A percentile compares a stretch with the other conserved stretches of the same genome.
Conservation (phyloP, 2,888 invertebrate genomes). For the Metacarcinus magister region DNA sequence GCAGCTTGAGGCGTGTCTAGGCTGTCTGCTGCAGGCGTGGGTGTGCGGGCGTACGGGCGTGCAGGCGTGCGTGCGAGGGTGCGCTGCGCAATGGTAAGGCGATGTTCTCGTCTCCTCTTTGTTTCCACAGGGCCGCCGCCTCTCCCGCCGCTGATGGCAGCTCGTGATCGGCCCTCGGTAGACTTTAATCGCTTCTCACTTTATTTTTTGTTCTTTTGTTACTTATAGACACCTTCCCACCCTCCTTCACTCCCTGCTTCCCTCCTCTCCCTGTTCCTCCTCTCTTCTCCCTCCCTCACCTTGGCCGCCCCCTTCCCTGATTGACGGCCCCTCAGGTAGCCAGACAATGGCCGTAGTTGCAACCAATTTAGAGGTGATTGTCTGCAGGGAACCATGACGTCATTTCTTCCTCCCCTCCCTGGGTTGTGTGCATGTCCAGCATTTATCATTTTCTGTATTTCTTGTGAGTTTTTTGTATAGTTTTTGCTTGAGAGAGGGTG, state of each 20-base stretch:
- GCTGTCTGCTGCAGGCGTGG: background rate
- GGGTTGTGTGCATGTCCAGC: constrained; percentile 37
- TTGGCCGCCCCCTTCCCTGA: constrained; percentile 16
- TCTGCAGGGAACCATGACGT: constrained; percentile 64
- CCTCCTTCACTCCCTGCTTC: constrained; percentile 4
- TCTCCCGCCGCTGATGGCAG: background rate
- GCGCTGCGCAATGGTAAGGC: background rate
- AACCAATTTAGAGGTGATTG: constrained; percentile 72
- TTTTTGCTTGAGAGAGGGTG: constrained; percentile 12
- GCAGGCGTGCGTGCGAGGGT: background rate
- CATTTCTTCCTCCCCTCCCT: constrained; percentile 12
- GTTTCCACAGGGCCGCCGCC: background rate
- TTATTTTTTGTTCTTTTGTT: constrained; percentile 21
- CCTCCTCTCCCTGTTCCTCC: background rate
- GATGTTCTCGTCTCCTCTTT: background rate
- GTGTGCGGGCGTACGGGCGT: constrained; percentile 32
- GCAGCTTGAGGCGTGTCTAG: background rate
- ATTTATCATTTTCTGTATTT: constrained; percentile 46
- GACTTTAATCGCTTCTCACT: constrained; percentile 38
- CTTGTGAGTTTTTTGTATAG: constrained; percentile 22
- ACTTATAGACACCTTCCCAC: constrained; percentile 33
- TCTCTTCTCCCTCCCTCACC: background rate
- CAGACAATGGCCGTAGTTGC: constrained; percentile 63
- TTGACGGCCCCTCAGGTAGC: constrained; percentile 66
- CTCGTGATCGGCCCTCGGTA: constrained; percentile 19